phyloP scores from a whole-genome alignment of 2,113 vertebrate genomes.

The Colossoma macropomum region DNA sequence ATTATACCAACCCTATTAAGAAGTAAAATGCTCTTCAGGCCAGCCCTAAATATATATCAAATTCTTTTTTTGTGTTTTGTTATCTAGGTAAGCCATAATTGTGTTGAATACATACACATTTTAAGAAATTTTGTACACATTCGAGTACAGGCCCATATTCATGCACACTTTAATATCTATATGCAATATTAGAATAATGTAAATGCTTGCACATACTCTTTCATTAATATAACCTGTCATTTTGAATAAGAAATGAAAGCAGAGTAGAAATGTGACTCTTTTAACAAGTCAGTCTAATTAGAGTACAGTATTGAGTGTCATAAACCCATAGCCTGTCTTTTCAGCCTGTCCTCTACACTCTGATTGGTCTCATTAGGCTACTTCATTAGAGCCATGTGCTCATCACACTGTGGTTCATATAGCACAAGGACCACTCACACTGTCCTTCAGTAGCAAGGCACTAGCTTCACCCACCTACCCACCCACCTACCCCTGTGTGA shows the following conservation, averaged over 20 bases:
- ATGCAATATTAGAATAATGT: not conserved
- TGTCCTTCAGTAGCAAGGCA: not conserved
- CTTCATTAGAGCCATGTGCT: constrained; percentile 33
- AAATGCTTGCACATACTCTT: not conserved
- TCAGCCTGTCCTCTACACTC: not conserved
- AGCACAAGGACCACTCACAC: not conserved
- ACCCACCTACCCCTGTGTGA: not conserved
- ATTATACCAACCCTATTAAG: too few relatives aligned
- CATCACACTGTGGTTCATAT: not conserved
- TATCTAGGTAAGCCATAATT: too few relatives aligned
- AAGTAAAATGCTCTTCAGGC: too few relatives aligned
- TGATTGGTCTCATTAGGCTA: constrained; percentile 22
- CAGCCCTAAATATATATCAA: not conserved
- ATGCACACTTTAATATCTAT: not conserved
- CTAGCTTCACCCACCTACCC: not conserved
- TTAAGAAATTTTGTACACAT: too few relatives aligned
- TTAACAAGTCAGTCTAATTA: constrained; percentile 23
- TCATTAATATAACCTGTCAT: not conserved
- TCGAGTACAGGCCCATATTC: too few relatives aligned
- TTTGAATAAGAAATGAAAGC: constrained; percentile 2
- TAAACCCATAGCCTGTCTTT: not conserved
- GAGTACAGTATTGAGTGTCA: constrained; percentile 7
- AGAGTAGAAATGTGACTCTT: not conserved
- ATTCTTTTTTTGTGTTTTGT: not conserved
- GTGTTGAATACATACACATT: too few relatives aligned